These are phyloP conservation scores for Glaucidium brasilianum DNA, from an alignment of 2,113 vertebrate genomes.

Conservation along the genomic window DNA sequence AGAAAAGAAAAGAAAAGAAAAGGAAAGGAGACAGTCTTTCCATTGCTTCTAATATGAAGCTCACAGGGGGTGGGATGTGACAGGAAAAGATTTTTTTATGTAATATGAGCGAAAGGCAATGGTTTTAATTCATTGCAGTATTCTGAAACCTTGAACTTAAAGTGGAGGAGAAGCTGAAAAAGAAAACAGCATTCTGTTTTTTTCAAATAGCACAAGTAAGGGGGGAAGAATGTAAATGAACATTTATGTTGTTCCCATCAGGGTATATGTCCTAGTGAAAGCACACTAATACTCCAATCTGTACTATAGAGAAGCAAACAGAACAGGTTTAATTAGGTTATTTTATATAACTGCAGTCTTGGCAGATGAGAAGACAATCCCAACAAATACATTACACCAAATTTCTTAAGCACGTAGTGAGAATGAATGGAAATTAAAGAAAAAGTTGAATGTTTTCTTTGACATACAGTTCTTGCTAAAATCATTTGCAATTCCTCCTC, in stretches of 20 bases:
- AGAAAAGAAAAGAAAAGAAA: no score
- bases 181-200: not conserved
- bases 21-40: not conserved
- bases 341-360: not conserved
- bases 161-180: not conserved
- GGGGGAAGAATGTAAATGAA: rapidly evolving
- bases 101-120: not conserved
- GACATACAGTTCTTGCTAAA: not conserved
- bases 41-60: not conserved
- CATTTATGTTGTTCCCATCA: not conserved
- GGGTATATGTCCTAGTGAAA: not conserved
- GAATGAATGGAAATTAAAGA: not conserved
- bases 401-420: not conserved
- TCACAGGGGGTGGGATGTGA: not conserved
- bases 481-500: not conserved
- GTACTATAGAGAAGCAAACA: not conserved
- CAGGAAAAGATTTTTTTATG: not conserved
- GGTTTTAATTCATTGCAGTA: not conserved
- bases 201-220: not conserved
- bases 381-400: rapidly evolving
- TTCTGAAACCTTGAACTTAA: not conserved
- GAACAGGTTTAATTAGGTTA: not conserved
- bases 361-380: not conserved
- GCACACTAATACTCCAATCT: not conserved
- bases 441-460: not conserved